phyloP scores from a whole-genome alignment of 2,888 invertebrate species.

The Parnassius mnemosyne region DNA sequence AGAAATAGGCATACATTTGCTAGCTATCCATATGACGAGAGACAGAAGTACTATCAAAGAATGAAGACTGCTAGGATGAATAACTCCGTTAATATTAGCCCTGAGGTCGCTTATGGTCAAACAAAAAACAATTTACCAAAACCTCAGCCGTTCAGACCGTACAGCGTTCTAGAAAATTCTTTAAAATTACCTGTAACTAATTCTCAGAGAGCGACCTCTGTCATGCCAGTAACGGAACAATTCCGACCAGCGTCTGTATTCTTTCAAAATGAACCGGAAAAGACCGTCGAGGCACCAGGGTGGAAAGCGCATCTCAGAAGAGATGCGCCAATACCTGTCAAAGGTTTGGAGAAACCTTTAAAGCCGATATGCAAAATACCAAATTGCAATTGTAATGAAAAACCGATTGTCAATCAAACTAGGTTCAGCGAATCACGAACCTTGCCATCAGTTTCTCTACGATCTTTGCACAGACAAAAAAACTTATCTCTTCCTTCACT shows the following conservation, averaged over 20 bases:
- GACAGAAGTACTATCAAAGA: constrained; percentile 55
- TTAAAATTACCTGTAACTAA: constrained; percentile 53
- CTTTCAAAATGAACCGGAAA: constrained; percentile 52
- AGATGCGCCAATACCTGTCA: constrained; percentile 55
- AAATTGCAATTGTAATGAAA: constrained; percentile 68
- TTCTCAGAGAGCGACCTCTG: constrained; percentile 65
- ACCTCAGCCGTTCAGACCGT: constrained; percentile 63
- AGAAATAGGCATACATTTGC: constrained; percentile 64
- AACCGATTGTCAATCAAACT: constrained; percentile 42
- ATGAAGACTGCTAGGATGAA: constrained; percentile 50
- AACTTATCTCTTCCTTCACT: constrained; percentile 72
- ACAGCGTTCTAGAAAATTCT: constrained; percentile 68
- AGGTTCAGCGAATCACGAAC: constrained; percentile 64
- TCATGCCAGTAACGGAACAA: constrained; percentile 69
- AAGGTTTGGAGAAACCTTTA: constrained; percentile 61
- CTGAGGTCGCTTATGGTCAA: constrained; percentile 54
- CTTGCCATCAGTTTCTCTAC: constrained; percentile 58
- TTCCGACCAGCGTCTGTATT: constrained; percentile 69
- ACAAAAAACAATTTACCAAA: constrained; percentile 50
- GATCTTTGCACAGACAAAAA: constrained; percentile 58
- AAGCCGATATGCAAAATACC: constrained; percentile 67
- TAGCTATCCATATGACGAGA: constrained; percentile 60
- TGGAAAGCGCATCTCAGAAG: constrained; percentile 69
- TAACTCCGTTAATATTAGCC: constrained; percentile 45
- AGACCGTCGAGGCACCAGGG: constrained; percentile 59